phyloP scores from a whole-genome alignment of 2,888 invertebrate species.

The Andrena bucephala region DNA sequence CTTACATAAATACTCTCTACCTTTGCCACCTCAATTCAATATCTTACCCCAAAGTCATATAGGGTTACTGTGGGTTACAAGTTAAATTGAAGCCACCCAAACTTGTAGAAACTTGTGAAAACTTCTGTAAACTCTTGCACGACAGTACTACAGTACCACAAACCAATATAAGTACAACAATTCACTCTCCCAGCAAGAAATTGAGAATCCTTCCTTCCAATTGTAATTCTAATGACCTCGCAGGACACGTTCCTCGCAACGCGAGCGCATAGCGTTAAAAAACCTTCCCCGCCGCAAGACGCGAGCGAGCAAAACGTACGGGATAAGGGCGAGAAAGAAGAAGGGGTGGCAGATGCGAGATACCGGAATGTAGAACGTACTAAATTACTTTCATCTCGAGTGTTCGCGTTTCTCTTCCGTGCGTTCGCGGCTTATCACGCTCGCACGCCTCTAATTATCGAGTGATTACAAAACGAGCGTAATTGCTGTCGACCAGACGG shows the following conservation, averaged over 20 bases:
- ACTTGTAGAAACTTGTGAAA: too few relatives aligned
- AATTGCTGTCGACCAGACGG: constrained; percentile 3
- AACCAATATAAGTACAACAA: too few relatives aligned
- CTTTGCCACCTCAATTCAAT: too few relatives aligned
- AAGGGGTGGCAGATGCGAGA: constrained; percentile 40
- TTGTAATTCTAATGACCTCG: neutral
- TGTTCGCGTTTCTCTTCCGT: constrained; percentile 62
- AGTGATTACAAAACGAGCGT: constrained; percentile 37
- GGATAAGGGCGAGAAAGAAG: constrained; percentile 18
- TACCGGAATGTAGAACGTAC: constrained; percentile 55
- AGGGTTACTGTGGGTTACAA: too few relatives aligned
- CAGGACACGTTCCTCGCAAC: too few relatives aligned
- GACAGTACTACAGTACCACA: too few relatives aligned
- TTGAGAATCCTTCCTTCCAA: too few relatives aligned
- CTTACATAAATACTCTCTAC: too few relatives aligned
- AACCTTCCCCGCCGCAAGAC: neutral
- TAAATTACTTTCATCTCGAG: constrained; percentile 63
- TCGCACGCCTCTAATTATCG: constrained; percentile 56
- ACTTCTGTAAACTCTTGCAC: too few relatives aligned
- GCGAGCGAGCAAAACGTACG: neutral
- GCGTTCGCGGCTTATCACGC: constrained; percentile 52
- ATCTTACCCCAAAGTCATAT: too few relatives aligned
- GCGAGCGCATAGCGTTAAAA: neutral
- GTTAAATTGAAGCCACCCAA: too few relatives aligned
- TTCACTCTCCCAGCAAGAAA: too few relatives aligned